A percentile compares a stretch with the other conserved stretches of the same genome.
Conservation (phyloP, 2,888 invertebrate species). For the Coleophora flavipennella region DNA sequence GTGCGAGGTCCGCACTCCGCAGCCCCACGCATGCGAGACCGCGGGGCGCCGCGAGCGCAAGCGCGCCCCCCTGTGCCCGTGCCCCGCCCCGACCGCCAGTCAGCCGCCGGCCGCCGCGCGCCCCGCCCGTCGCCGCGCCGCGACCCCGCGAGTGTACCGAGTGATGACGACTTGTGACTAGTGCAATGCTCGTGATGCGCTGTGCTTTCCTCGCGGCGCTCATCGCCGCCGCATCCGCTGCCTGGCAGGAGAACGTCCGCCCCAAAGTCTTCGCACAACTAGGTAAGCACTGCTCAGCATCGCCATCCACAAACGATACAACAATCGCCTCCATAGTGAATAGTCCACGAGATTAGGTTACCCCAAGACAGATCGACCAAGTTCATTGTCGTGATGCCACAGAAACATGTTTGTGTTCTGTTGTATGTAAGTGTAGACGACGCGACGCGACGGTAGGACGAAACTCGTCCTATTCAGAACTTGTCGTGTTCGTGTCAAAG, state of each 20-base stretch:
- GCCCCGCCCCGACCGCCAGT: constrained; percentile 61
- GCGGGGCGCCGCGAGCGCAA: constrained; percentile 62
- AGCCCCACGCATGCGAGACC: constrained; percentile 71
- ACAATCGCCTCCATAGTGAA: constrained; percentile 38
- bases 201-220: constrained; percentile 67
- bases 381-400: constrained; percentile 27
- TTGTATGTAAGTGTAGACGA: constrained; percentile 60
- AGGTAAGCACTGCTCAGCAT: constrained; percentile 77
- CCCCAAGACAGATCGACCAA: constrained; percentile 29
- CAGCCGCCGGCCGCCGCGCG: constrained; percentile 69
- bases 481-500: constrained; percentile 48
- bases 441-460: constrained; percentile 50
- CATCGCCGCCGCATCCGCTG: constrained; percentile 72
- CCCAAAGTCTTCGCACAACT: constrained; percentile 94
- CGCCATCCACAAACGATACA: constrained; percentile 20
- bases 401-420: constrained; percentile 55
- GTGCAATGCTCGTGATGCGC: constrained; percentile 68
- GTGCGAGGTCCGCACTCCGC: constrained; percentile 70
- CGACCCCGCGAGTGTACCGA: constrained; percentile 57
- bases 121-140: constrained; percentile 43
- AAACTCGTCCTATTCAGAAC: constrained; percentile 47
- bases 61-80: constrained; percentile 51
- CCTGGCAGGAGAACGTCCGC: constrained; percentile 93
- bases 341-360: constrained; percentile 31
- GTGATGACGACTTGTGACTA: constrained; percentile 70